Conservation (phyloP, 2,113 vertebrate genomes). For the Pedetes capensis region DNA sequence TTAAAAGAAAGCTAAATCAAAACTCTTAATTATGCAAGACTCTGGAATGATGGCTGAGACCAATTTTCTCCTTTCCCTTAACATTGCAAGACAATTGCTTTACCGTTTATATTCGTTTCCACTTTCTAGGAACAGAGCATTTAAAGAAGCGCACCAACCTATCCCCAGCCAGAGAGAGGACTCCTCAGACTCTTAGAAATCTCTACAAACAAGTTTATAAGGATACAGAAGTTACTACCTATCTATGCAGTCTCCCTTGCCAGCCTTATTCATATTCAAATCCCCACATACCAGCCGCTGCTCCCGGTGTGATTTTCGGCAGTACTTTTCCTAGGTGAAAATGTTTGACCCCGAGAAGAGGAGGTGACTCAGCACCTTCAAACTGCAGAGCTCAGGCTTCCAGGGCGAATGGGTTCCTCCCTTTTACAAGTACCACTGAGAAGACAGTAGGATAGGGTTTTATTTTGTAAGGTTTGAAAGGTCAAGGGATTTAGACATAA, state of each 20-base stretch:
- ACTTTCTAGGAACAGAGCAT: not conserved
- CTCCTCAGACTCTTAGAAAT: not conserved
- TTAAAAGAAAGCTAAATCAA: not conserved
- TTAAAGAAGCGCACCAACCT: constrained; percentile 23
- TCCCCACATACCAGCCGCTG: not conserved
- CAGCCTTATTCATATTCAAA: not conserved
- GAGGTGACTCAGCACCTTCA: constrained; percentile 40
- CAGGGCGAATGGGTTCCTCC: not conserved
- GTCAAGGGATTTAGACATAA: not conserved
- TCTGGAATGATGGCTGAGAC: not conserved
- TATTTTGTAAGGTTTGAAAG: not conserved
- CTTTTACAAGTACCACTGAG: not conserved
- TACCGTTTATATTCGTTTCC: not conserved
- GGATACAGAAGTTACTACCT: not conserved
- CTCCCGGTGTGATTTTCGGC: not conserved
- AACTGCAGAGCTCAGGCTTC: not conserved
- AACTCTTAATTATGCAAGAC: not conserved
- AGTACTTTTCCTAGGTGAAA: not conserved
- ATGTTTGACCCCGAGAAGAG: not conserved
- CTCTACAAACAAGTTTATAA: not conserved
- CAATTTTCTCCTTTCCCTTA: not conserved
- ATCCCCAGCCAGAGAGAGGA: not conserved
- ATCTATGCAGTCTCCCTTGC: not conserved
- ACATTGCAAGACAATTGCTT: not conserved
- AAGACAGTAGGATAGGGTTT: not conserved